Conservation (phyloP, 1,140 invertebrate species). For the Gerris buenoi region DNA sequence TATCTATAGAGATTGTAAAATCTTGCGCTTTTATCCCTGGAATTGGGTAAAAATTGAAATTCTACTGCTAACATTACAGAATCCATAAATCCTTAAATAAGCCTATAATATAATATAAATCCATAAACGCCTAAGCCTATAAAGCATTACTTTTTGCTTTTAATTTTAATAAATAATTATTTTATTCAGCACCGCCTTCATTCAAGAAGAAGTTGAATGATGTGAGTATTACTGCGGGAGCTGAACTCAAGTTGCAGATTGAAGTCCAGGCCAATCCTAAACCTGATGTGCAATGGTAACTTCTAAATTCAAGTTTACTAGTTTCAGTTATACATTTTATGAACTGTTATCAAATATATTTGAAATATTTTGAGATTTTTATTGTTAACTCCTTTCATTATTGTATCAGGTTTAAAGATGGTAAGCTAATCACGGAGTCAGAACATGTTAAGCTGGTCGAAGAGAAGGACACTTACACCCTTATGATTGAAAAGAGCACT, state of each 20-base stretch:
- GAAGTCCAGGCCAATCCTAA: slow-evolving; percentile 70
- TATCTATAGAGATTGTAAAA: no score
- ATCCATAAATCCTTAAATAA: no score
- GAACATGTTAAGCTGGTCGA: slow-evolving; percentile 53
- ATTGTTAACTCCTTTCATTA: no score
- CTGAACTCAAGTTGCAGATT: slow-evolving; percentile 52
- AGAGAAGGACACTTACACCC: slow-evolving; percentile 46
- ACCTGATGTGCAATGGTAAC: slow-evolving; percentile 58
- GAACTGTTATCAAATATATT: no score
- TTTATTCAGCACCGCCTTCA: slow-evolving; percentile 58
- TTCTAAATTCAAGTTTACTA: slow-evolving; percentile 1
- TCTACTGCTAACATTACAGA: no score
- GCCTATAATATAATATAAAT: no score
- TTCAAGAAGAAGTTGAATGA: slow-evolving; percentile 60
- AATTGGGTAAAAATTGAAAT: no score
- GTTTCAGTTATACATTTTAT: neutral
- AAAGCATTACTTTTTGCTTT: no score
- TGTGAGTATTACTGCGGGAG: slow-evolving; percentile 47
- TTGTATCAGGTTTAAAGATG: slow-evolving; percentile 54
- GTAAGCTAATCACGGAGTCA: slow-evolving; percentile 48
- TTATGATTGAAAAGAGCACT: slow-evolving; percentile 65
- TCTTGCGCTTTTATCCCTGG: no score
- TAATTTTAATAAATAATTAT: no score
- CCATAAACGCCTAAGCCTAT: no score
- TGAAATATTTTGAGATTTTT: no score